Conservation (phyloP, 2,888 invertebrate genomes). For the Sturmia bella region DNA sequence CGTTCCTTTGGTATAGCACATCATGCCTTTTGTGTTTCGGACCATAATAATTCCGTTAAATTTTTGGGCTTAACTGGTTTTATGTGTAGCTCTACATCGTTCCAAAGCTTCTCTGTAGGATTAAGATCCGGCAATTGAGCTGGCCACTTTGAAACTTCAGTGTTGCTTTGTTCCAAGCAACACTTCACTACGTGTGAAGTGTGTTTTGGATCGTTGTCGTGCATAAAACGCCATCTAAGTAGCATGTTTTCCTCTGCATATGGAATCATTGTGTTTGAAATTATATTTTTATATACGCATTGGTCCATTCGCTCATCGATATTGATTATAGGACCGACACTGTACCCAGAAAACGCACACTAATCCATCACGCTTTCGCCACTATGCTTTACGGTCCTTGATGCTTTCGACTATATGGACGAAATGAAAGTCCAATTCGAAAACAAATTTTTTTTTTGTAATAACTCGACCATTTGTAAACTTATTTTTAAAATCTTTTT, state of each 20-base stretch:
- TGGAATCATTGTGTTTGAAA: constrained; percentile 11
- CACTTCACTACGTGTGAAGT: constrained; percentile 32
- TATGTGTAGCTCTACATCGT: constrained; percentile 12
- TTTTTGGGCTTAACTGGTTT: not conserved
- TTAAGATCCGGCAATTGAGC: constrained; percentile 10
- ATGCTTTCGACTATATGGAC: no score
- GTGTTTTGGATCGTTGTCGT: constrained; percentile 35
- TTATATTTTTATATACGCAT: constrained; percentile 32
- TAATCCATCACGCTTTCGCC: not conserved
- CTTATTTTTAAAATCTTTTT: no score
- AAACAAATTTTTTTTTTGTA: no score
- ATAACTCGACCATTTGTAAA: no score
- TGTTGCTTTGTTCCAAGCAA: constrained; percentile 1
- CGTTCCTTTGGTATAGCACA: constrained; percentile 1
- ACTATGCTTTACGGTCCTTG: not conserved
- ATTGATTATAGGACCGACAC: not conserved
- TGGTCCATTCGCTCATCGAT: not conserved
- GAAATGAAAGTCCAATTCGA: no score
- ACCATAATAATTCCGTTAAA: not conserved
- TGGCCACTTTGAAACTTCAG: constrained; percentile 12
- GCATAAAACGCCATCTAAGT: constrained; percentile 12
- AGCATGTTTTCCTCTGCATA: constrained; percentile 37
- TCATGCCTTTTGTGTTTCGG: not conserved
- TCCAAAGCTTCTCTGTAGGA: constrained; percentile 26
- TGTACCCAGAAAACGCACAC: not conserved